These are phyloP conservation scores for Clytia hemisphaerica DNA, from an alignment of 30 jellyfish, hydroid and myxozoan species.

Conservation along the genomic window DNA sequence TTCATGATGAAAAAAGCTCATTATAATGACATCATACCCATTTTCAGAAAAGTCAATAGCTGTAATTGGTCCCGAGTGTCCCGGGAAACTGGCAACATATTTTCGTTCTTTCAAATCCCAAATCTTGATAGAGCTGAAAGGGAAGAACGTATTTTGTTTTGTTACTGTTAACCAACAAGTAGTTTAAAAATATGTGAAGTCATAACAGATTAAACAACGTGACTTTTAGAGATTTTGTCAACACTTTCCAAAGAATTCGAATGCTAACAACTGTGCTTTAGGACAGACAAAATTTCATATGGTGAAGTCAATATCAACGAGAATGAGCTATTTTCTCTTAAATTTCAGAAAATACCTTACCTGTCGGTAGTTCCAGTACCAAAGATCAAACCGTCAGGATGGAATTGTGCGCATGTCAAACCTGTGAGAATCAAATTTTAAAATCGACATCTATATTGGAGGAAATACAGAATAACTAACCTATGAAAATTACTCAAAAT, in stretches of 20 bases:
- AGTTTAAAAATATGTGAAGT: too few species aligned
- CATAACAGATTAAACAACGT: too few species aligned
- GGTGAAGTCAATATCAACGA: too few species aligned
- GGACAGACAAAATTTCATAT: too few species aligned
- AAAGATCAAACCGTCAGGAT: conserved; percentile 97
- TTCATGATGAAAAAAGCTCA: neutral
- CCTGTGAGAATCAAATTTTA: conserved; percentile 26
- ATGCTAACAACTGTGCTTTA: too few species aligned
- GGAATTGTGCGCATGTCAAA: conserved; percentile 95
- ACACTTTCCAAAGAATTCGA: too few species aligned
- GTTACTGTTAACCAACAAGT: neutral
- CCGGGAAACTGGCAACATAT: conserved; percentile 97
- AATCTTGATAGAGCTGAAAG: conserved; percentile 72
- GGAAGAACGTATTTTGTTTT: too few species aligned
- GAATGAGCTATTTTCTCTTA: too few species aligned
- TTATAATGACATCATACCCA: conserved; percentile 60
- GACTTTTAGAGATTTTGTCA: too few species aligned
- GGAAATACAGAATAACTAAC: too few species aligned
- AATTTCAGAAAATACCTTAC: conserved; percentile 22
- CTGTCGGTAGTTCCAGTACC: conserved; percentile 99
- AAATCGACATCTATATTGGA: too few species aligned
- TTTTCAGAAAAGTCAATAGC: conserved; percentile 93
- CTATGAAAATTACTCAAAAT: too few species aligned
- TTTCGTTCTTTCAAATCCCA: conserved; percentile 97
- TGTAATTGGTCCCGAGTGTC: conserved; percentile 98